Evolutionary conservation across 1,140 invertebrate genomes (phyloP).

Genomic region (Drosophila serrata): DNA sequence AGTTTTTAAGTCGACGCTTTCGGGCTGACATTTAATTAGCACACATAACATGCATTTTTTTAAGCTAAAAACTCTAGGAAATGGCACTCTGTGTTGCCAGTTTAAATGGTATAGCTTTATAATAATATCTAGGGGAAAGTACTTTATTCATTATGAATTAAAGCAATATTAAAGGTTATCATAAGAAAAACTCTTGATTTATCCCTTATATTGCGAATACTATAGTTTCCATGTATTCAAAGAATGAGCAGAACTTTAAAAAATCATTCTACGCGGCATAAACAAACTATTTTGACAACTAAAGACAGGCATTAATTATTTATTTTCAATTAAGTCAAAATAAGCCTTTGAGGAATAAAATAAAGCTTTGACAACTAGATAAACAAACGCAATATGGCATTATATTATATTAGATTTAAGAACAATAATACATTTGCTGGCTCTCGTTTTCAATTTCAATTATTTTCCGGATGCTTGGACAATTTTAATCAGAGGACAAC

Average conservation of each 20-base stretch:
- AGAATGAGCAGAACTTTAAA: no score
- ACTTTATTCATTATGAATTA: no score
- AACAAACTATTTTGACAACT: not conserved
- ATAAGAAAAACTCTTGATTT: not conserved
- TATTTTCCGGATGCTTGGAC: slow-evolving; percentile 16
- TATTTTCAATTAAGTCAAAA: not conserved
- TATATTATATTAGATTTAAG: not conserved
- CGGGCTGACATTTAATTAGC: slow-evolving; percentile 70
- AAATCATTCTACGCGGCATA: no score
- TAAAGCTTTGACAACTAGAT: not conserved
- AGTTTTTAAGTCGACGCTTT: slow-evolving; percentile 43
- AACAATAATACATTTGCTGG: not conserved
- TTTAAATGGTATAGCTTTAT: not conserved
- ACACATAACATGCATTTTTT: slow-evolving; percentile 44
- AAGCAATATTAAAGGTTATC: not conserved
- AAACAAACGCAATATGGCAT: not conserved
- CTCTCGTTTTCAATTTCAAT: not conserved
- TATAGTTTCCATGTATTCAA: no score
- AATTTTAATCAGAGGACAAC: slow-evolving; percentile 8
- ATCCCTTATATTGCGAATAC: not conserved
- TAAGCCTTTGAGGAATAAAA: not conserved
- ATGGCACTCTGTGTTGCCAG: not conserved
- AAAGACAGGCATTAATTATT: not conserved
- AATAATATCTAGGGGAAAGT: not conserved
- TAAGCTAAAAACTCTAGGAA: slow-evolving; percentile 11